Evolutionary conservation across 2,113 vertebrate species (phyloP).

Genomic region (Pimephales promelas): DNA sequence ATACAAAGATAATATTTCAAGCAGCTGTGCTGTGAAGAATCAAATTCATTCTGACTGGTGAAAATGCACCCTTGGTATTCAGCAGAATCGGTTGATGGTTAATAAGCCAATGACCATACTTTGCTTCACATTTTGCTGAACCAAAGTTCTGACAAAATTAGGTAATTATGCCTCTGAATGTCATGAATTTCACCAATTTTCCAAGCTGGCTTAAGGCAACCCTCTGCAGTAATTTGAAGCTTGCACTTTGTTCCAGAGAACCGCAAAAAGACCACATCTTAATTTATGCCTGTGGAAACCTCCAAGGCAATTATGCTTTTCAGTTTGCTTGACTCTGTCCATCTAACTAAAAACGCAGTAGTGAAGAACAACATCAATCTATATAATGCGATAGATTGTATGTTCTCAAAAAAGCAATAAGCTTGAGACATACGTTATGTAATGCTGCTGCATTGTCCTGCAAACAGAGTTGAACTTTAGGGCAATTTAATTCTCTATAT

Average conservation of each 20-base stretch:
- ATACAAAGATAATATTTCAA: neutral
- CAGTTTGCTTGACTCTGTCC: neutral
- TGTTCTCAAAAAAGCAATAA: conserved; percentile 21
- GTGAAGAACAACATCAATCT: conserved; percentile 26
- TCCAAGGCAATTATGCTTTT: neutral
- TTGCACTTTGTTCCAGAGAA: conserved; percentile 12
- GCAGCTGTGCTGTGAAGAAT: neutral
- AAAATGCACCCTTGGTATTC: neutral
- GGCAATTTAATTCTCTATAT: neutral
- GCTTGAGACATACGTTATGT: neutral
- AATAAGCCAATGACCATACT: neutral
- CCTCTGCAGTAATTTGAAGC: neutral
- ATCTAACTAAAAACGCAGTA: conserved; percentile 2
- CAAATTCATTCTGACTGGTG: neutral
- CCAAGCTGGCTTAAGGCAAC: neutral
- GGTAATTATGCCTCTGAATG: conserved; percentile 14
- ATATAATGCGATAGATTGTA: neutral
- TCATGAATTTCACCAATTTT: neutral
- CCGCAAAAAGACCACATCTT: neutral
- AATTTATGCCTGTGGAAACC: conserved; percentile 2
- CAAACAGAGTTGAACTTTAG: conserved; percentile 10
- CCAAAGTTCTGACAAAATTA: conserved; percentile 6
- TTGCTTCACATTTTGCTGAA: conserved; percentile 16
- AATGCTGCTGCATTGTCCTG: conserved; percentile 5
- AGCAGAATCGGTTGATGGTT: conserved; percentile 22